These are phyloP conservation scores for Oenanthe oenanthe DNA, from an alignment of 2,113 vertebrate genomes.

Conservation along the genomic window DNA sequence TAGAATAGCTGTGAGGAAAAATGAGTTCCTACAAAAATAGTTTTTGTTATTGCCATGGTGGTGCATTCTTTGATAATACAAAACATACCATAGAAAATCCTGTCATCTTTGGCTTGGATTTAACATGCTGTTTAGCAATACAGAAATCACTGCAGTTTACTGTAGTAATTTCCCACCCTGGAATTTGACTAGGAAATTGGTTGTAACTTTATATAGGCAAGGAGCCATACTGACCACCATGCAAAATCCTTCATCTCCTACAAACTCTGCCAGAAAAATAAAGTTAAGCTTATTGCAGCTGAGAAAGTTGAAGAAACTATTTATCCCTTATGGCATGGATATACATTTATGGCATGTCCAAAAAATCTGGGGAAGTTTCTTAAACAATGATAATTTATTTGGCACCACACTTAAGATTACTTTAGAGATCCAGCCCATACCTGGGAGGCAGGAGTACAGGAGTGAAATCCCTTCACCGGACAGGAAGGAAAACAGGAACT, in stretches of 20 bases:
- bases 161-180: background rate
- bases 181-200: background rate
- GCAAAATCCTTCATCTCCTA: background rate
- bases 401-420: background rate
- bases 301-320: background rate
- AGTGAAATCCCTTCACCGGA: background rate
- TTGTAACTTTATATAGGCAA: background rate
- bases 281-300: background rate
- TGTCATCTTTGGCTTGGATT: background rate
- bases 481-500: background rate
- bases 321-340: background rate
- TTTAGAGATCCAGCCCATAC: background rate
- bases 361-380: background rate
- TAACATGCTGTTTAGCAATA: background rate
- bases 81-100: background rate
- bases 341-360: rapidly evolving
- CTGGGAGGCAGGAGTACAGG: background rate
- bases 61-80: background rate
- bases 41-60: background rate
- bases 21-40: background rate
- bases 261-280: background rate
- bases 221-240: background rate
- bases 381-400: background rate
- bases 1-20: background rate
- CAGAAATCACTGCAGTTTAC: background rate